A percentile compares a stretch with the other conserved stretches of the same genome.
These are phyloP conservation scores for Bellardia bayeri DNA, from an alignment of 2,888 invertebrate genomes.

Conservation along the genomic window DNA sequence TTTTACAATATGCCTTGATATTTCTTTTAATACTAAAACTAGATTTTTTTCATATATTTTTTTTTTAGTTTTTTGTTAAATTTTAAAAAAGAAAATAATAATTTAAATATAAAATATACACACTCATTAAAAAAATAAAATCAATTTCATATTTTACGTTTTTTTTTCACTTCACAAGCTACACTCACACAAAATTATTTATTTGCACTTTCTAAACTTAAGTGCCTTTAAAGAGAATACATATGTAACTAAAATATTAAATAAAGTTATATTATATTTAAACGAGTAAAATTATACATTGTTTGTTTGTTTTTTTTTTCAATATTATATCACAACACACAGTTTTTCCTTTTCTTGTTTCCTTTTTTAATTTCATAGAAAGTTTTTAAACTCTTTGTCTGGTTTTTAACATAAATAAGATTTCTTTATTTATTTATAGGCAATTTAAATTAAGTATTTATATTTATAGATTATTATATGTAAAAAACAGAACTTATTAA, in stretches of 20 bases:
- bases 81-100: not conserved
- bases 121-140: slow-evolving; percentile 21
- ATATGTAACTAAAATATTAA: slow-evolving; percentile 7
- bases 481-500: slow-evolving; percentile 57
- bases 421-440: slow-evolving; percentile 44
- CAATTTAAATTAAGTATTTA: slow-evolving; percentile 45
- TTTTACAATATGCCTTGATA: slow-evolving; percentile 68
- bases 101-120: slow-evolving; percentile 49
- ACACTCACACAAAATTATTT: slow-evolving; percentile 17
- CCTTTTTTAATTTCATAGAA: slow-evolving; percentile 46
- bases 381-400: slow-evolving; percentile 20
- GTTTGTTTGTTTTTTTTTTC: slow-evolving; percentile 41
- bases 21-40: slow-evolving; percentile 48
- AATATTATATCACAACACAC: slow-evolving; percentile 75
- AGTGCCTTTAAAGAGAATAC: slow-evolving; percentile 33
- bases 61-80: not conserved
- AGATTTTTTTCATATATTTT: slow-evolving; percentile 32
- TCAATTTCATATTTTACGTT: not conserved
- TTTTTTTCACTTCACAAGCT: slow-evolving; percentile 6
- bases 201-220: slow-evolving; percentile 44
- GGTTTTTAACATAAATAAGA: slow-evolving; percentile 56
- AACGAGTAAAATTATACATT: slow-evolving; percentile 52
- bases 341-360: slow-evolving; percentile 61
- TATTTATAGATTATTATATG: slow-evolving; percentile 29
- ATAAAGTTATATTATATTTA: slow-evolving; percentile 33